These are phyloP conservation scores for Tethya wilhelma DNA, from an alignment of 37 sponge, comb jelly and placozoan genomes.

Conservation along the genomic window DNA sequence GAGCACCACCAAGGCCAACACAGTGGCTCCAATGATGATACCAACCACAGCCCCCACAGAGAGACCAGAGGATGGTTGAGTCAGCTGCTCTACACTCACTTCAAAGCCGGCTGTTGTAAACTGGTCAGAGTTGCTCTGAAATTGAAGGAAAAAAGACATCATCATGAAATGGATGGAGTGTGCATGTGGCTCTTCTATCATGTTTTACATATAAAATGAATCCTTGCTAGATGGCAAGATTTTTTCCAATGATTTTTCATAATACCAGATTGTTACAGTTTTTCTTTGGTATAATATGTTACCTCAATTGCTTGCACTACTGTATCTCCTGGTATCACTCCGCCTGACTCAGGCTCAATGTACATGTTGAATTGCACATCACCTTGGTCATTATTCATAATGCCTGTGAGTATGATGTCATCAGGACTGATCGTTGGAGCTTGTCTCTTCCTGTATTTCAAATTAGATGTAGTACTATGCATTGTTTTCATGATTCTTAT, in stretches of 20 bases:
- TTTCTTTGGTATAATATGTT: too few species aligned
- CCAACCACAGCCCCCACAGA: constrained; percentile 5
- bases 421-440: background rate
- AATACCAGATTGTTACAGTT: too few species aligned
- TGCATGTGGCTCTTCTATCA: background rate
- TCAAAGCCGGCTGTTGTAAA: background rate
- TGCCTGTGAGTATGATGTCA: constrained; percentile 7
- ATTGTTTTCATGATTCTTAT: background rate
- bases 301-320: background rate
- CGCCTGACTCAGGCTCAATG: background rate
- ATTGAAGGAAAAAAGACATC: background rate
- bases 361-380: constrained; percentile 1
- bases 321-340: background rate
- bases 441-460: background rate
- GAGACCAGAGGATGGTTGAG: background rate
- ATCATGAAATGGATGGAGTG: too few species aligned
- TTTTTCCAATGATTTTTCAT: background rate
- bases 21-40: background rate
- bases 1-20: background rate
- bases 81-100: background rate
- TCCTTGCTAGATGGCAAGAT: background rate
- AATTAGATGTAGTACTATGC: too few species aligned
- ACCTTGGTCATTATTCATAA: background rate
- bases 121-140: background rate
- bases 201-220: background rate